phyloP scores from a whole-genome alignment of 2,888 invertebrate species.

The Thecophora atra region DNA sequence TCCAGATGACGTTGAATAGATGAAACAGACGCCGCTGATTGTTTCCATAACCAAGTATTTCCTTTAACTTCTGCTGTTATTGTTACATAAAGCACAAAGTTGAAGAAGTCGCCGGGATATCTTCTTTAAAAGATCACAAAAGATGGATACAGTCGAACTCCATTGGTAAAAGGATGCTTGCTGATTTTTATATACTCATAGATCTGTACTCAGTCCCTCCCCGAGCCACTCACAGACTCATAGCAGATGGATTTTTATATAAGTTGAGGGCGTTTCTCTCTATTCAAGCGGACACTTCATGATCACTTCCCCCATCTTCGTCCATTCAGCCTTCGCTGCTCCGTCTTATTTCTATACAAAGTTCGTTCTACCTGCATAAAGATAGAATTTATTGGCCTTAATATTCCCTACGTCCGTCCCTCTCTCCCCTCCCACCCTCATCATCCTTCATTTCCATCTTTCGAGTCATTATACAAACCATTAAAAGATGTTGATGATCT shows the following conservation, averaged over 20 bases:
- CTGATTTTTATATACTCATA: too few relatives aligned
- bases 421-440: not conserved
- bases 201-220: too few relatives aligned
- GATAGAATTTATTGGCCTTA: not conserved
- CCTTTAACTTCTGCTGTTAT: too few relatives aligned
- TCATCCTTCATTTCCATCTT: not conserved
- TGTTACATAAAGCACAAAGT: too few relatives aligned
- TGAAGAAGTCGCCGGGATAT: too few relatives aligned
- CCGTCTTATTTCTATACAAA: not conserved
- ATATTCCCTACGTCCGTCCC: not conserved
- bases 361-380: slow-evolving; percentile 3
- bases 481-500: slow-evolving; percentile 1
- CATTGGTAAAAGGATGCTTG: too few relatives aligned
- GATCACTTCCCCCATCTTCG: not conserved
- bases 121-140: too few relatives aligned
- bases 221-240: too few relatives aligned
- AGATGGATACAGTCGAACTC: too few relatives aligned
- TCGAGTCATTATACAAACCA: not conserved
- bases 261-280: slow-evolving; percentile 28
- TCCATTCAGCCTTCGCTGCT: not conserved
- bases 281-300: not conserved
- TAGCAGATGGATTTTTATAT: not conserved
- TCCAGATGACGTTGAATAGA: too few relatives aligned
- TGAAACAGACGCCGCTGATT: too few relatives aligned
- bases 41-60: too few relatives aligned